A percentile compares a stretch with the other conserved stretches of the same genome.
Conservation (phyloP, 2,797 vertebrate genomes). For the Lophotriccus pileatus region DNA sequence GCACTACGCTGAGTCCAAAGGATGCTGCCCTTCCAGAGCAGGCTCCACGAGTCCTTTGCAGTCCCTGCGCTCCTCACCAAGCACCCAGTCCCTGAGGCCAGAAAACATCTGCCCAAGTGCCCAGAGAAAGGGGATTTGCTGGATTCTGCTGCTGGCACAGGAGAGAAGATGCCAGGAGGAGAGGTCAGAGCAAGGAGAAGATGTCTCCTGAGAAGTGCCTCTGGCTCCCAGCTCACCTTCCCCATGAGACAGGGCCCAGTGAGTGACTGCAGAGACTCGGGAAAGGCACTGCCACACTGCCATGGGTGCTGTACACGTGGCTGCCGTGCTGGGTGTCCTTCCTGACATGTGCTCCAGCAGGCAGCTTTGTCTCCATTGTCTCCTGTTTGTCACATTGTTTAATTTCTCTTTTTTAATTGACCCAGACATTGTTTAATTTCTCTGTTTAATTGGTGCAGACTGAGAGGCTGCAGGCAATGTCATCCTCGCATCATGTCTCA, state of each 20-base stretch:
- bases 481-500: not conserved
- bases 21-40: not conserved
- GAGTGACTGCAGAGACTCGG: rapidly evolving
- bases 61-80: not conserved
- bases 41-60: rapidly evolving
- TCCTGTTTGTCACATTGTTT: conserved; percentile 25
- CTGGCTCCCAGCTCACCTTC: not conserved
- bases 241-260: rapidly evolving
- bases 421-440: conserved; percentile 59
- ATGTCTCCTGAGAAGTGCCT: rapidly evolving
- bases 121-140: not conserved
- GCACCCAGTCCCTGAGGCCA: not conserved
- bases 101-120: not conserved
- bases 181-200: not conserved
- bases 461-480: conserved; percentile 57
- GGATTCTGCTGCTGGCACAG: not conserved
- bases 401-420: conserved; percentile 61
- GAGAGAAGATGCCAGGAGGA: not conserved
- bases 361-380: not conserved
- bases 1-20: rapidly evolving
- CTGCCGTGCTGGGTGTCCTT: not conserved
- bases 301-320: rapidly evolving
- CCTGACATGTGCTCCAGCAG: not conserved
- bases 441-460: conserved; percentile 55
- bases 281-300: rapidly evolving